phyloP scores from a whole-genome alignment of 2,797 vertebrate genomes.

The Poeciliopsis infans region DNA sequence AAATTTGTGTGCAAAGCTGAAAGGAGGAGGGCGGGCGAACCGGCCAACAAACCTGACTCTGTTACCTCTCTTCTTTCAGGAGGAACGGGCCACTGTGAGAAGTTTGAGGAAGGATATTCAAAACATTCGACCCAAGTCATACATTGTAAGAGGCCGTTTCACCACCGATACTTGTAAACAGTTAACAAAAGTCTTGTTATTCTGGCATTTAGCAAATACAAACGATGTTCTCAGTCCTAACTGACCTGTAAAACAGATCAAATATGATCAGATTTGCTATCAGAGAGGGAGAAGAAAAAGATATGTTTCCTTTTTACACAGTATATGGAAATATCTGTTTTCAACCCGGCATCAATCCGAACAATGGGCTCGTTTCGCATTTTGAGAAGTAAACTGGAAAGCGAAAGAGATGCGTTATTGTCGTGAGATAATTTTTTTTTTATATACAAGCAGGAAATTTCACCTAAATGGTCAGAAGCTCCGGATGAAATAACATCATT shows the following conservation, averaged over 20 bases:
- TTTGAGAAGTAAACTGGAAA: constrained; percentile 4
- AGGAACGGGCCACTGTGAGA: not conserved
- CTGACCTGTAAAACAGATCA: not conserved
- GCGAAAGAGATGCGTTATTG: constrained; percentile 33
- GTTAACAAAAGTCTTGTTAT: not conserved
- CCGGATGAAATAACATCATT: constrained; percentile 35
- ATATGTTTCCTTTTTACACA: not conserved
- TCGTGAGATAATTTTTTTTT: constrained; percentile 27
- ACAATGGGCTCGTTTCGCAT: constrained; percentile 3
- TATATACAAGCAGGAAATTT: constrained; percentile 35
- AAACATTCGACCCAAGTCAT: not conserved
- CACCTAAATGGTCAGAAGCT: constrained; percentile 14
- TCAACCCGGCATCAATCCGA: not conserved
- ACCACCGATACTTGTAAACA: not conserved
- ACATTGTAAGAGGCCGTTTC: not conserved
- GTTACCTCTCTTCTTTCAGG: not conserved
- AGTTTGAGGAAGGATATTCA: not conserved
- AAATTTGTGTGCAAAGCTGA: constrained; percentile 3
- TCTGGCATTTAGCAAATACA: not conserved
- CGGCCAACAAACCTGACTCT: not conserved
- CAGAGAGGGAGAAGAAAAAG: not conserved
- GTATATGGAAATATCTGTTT: not conserved
- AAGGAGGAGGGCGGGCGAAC: not conserved
- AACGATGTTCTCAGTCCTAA: not conserved
- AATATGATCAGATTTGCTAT: not conserved